These are phyloP conservation scores for Drosophila nigromelanica DNA, from an alignment of 1,140 invertebrate species.

Conservation along the genomic window DNA sequence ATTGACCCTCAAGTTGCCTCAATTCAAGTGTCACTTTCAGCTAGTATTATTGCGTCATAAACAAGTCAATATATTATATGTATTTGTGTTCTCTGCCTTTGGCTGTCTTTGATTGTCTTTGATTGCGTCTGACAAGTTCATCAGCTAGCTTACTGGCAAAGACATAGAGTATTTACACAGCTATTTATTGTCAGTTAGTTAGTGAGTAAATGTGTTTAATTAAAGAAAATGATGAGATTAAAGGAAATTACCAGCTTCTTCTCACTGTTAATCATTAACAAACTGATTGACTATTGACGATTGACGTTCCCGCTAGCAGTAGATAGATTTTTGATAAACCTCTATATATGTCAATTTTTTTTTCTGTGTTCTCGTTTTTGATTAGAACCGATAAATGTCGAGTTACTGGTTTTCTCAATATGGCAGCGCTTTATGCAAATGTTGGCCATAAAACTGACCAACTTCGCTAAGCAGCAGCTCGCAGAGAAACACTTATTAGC, in stretches of 20 bases:
- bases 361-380: slow-evolving; percentile 14
- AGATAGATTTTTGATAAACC: slow-evolving; percentile 30
- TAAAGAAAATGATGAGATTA: slow-evolving; percentile 40
- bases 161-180: slow-evolving; percentile 17
- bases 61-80: slow-evolving; percentile 8
- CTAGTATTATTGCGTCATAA: slow-evolving; percentile 14
- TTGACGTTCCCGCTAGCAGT: slow-evolving; percentile 7
- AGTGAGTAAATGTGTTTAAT: slow-evolving; percentile 43
- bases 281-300: slow-evolving; percentile 23
- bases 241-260: slow-evolving; percentile 37
- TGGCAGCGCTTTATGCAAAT: slow-evolving; percentile 36
- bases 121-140: slow-evolving; percentile 27
- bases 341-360: slow-evolving; percentile 4
- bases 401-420: slow-evolving; percentile 37
- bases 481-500: slow-evolving; percentile 34
- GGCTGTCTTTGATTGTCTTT: slow-evolving; percentile 12
- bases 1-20: too few species aligned
- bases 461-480: slow-evolving; percentile 23
- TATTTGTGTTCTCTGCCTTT: slow-evolving; percentile 1
- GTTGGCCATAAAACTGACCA: slow-evolving; percentile 28
- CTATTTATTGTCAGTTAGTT: slow-evolving; percentile 44
- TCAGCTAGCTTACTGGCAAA: slow-evolving; percentile 3
- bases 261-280: slow-evolving; percentile 8
- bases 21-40: slow-evolving; percentile 3
- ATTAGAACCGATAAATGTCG: slow-evolving; percentile 17